These are phyloP conservation scores for Daboia siamensis DNA, from an alignment of 2,113 vertebrate species.

Conservation along the genomic window DNA sequence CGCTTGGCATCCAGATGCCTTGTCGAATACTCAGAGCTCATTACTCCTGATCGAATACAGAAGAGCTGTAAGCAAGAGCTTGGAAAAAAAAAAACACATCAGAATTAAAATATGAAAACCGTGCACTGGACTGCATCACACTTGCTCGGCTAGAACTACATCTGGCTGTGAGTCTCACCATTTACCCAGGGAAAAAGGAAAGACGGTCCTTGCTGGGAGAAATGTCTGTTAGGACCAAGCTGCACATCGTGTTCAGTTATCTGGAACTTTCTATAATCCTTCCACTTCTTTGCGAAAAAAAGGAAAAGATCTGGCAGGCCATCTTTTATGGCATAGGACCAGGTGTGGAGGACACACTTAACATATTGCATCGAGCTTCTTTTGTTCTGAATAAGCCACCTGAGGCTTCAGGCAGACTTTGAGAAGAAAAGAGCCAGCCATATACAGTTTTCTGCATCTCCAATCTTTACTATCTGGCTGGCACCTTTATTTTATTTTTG, in stretches of 20 bases:
- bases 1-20: not conserved
- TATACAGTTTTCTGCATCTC: not conserved
- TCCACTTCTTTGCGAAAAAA: not conserved
- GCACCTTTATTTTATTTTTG: not conserved
- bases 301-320: not conserved
- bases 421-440: not conserved
- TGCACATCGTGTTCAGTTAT: not conserved
- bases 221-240: not conserved
- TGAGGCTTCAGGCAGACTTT: not conserved
- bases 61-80: not conserved
- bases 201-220: not conserved
- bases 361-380: not conserved
- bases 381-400: not conserved
- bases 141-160: not conserved
- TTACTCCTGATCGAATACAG: not conserved
- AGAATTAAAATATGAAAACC: not conserved
- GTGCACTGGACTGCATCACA: not conserved
- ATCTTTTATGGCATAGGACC: not conserved
- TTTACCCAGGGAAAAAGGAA: not conserved
- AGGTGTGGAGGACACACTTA: not conserved
- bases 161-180: not conserved
- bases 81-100: not conserved
- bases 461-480: not conserved
- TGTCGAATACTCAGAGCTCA: constrained; percentile 4
- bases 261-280: not conserved